Conservation (phyloP, 2,797 vertebrate species). For the Australoheros facetus region DNA sequence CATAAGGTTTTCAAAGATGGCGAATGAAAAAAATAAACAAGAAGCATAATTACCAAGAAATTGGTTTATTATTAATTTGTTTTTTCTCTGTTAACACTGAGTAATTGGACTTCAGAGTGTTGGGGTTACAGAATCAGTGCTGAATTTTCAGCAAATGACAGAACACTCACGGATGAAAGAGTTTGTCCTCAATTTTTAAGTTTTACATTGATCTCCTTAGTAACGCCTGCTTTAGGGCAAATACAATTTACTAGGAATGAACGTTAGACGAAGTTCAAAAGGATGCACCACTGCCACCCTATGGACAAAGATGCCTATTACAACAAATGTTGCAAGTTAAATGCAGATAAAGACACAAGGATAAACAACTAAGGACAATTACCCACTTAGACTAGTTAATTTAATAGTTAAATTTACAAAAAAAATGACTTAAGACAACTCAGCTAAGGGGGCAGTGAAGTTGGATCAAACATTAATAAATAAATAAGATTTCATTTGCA, state of each 20-base stretch:
- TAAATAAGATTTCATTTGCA: not conserved
- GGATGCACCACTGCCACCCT: constrained; percentile 60
- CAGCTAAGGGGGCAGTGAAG: not conserved
- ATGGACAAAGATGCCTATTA: constrained; percentile 21
- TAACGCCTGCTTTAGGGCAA: not conserved
- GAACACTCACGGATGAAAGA: not conserved
- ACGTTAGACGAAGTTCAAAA: not conserved
- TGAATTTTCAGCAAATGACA: not conserved
- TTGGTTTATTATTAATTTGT: not conserved
- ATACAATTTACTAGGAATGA: not conserved
- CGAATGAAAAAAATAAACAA: not conserved
- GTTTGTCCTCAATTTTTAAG: not conserved
- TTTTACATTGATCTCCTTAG: not conserved
- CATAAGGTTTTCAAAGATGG: not conserved
- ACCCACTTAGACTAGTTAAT: not conserved
- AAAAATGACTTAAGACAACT: not conserved
- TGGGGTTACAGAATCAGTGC: not conserved
- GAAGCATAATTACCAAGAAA: not conserved
- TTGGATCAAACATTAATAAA: not conserved
- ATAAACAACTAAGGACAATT: not conserved
- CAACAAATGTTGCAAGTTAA: not conserved
- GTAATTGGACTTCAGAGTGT: not conserved
- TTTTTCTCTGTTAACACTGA: not conserved
- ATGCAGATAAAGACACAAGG: not conserved
- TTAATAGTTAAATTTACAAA: not conserved